phyloP scores from a whole-genome alignment of 1,140 invertebrate genomes.

The Tyrophagus putrescentiae region DNA sequence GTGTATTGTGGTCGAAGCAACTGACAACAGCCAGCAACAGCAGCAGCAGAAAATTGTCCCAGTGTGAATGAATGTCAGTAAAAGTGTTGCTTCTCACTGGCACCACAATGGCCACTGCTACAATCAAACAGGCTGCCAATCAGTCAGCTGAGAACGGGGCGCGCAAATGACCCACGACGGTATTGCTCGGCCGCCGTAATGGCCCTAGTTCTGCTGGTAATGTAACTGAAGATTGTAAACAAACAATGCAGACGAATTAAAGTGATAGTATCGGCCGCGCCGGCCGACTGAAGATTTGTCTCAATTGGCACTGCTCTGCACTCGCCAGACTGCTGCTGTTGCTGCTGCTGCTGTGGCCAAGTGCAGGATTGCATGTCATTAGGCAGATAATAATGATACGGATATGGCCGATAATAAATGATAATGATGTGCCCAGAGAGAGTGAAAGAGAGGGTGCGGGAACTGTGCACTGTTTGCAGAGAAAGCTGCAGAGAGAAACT shows the following conservation, averaged over 20 bases:
- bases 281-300: conserved; percentile 7
- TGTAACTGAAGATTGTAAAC: conserved; percentile 8
- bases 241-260: neutral
- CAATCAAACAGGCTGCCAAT: conserved; percentile 2
- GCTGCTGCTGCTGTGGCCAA: neutral
- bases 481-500: too few relatives aligned
- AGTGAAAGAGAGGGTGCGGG: too few relatives aligned
- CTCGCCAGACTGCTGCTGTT: neutral
- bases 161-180: neutral
- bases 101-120: too few relatives aligned
- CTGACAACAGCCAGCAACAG: too few relatives aligned
- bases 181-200: neutral
- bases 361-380: conserved; percentile 7
- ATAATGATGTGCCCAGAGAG: conserved; percentile 6
- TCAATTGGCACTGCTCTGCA: neutral
- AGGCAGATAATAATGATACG: conserved; percentile 10
- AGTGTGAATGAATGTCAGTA: neutral
- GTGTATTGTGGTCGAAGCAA: too few relatives aligned
- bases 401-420: conserved; percentile 14
- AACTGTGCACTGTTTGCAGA: too few relatives aligned
- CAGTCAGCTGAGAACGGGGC: neutral
- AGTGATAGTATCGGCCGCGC: neutral
- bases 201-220: too few relatives aligned
- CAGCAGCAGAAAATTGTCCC: too few relatives aligned
- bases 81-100: conserved; percentile 12